Conservation (phyloP, 2,888 invertebrate species). For the Lasioglossum vierecki region DNA sequence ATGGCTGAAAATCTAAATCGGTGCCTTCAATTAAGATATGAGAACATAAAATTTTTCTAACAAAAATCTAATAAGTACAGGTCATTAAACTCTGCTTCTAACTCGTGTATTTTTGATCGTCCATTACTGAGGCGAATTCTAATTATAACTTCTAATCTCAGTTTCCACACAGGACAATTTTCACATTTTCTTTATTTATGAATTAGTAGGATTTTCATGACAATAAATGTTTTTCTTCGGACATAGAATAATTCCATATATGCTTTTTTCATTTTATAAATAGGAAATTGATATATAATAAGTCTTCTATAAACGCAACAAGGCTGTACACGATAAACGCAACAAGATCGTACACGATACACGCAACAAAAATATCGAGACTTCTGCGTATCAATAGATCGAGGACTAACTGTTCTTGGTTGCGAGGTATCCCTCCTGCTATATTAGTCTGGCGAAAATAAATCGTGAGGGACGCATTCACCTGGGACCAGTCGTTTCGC, state of each 20-base stretch:
- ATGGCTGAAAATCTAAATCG: background rate
- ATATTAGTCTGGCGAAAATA: conserved; percentile 21
- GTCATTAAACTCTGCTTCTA: background rate
- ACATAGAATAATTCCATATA: too few species aligned
- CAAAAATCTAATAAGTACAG: background rate
- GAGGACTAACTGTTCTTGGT: background rate
- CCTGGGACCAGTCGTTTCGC: background rate
- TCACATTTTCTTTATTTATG: background rate
- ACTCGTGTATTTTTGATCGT: background rate
- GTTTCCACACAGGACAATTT: background rate
- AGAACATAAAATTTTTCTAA: background rate
- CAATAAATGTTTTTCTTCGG: background rate
- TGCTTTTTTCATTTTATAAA: too few species aligned
- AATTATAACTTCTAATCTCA: background rate
- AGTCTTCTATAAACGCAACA: too few species aligned
- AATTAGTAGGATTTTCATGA: background rate
- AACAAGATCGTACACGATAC: too few species aligned
- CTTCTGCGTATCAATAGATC: background rate
- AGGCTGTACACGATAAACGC: too few species aligned
- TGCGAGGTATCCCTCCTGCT: background rate
- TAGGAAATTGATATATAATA: too few species aligned
- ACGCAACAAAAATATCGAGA: too few species aligned
- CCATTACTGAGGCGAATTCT: background rate
- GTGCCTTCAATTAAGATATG: background rate
- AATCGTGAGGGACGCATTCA: conserved; percentile 13